Conservation (phyloP, 2,888 invertebrate genomes). For the Shargacucullia verbasci region DNA sequence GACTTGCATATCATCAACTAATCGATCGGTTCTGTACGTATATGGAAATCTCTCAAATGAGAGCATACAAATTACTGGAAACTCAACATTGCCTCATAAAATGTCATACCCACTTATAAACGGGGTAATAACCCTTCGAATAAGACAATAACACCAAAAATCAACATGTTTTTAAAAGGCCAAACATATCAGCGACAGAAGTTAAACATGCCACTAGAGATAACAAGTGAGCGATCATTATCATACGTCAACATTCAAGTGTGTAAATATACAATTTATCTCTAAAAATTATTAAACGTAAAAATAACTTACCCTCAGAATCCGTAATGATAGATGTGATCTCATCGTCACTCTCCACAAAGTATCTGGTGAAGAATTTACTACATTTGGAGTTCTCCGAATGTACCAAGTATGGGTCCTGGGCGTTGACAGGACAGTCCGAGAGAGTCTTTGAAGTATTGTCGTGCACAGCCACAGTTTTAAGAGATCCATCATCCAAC, state of each 20-base stretch:
- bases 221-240: slow-evolving; percentile 17
- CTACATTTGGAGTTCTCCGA: slow-evolving; percentile 90
- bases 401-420: slow-evolving; percentile 86
- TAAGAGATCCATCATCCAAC: slow-evolving; percentile 86
- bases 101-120: too few relatives aligned
- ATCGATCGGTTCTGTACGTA: too few relatives aligned
- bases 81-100: too few relatives aligned
- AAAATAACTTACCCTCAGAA: slow-evolving; percentile 89
- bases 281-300: slow-evolving; percentile 17
- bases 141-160: background rate
- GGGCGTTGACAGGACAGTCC: slow-evolving; percentile 81
- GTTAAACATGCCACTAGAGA: slow-evolving; percentile 22
- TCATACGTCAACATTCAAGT: slow-evolving; percentile 29
- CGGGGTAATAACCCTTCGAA: background rate
- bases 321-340: slow-evolving; percentile 92
- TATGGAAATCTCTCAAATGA: too few relatives aligned
- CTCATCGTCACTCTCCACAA: slow-evolving; percentile 92
- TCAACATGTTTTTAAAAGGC: slow-evolving; percentile 4
- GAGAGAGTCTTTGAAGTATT: slow-evolving; percentile 86
- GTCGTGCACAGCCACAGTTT: slow-evolving; percentile 85
- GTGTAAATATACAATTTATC: slow-evolving; percentile 61
- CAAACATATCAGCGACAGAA: slow-evolving; percentile 5
- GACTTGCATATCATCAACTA: too few relatives aligned
- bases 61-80: too few relatives aligned
- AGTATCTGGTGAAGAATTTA: slow-evolving; percentile 91